Evolutionary conservation across 2,888 invertebrate species (phyloP), one percentile per base, ranked within the genome.

Genomic region (Coecobrya sp.): DNA sequence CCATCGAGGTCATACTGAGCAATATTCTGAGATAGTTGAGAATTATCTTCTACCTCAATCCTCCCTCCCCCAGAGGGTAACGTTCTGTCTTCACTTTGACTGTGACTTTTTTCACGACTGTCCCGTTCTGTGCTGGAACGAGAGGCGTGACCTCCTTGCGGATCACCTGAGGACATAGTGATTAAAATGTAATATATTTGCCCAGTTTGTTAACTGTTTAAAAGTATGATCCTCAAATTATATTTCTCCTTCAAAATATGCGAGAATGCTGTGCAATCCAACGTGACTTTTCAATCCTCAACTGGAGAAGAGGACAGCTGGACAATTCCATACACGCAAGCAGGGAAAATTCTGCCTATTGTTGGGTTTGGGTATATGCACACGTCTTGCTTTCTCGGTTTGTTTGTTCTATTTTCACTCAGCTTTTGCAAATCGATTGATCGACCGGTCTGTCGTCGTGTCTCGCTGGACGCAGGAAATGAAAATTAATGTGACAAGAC

Each of bases 21-120:
- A 52, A 91, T 76, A 30, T 27, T 62, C 81, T 81, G 82, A 59
- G 86, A 79, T 30, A 92, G 27, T 76, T 85, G 65, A 68, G 85
- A 81, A 27, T 55, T 85, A 70, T 91, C 84, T 73, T 93, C 93
- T 0, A 93, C 88, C 68, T 82, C 87, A 55, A 82, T 42, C 90
- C 90, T 11, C 88, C 87, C 73, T 81, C 70, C 79, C 0, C 70
- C 79, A 2, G 22, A 19, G 7, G 65, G 25, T 11, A 89, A 22
- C 10, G 88, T 89, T 42, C 93, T 55, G 19, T 94, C 93, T 36
- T 92, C 93, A 52, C 89, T 91, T 70, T 88, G 90, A 25, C 89
- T 89, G 27, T 93, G 92, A 79, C 94, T 94, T 84, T 93, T 94
- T 70, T 93, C 93, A 22, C 93, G 59, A 19, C 85, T 76, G n/a